Percentiles rank a stretch among this genome's conserved stretches.
phyloP scores from a whole-genome alignment of 35 echinoderm and acorn worm species.

The Patiria miniata region DNA sequence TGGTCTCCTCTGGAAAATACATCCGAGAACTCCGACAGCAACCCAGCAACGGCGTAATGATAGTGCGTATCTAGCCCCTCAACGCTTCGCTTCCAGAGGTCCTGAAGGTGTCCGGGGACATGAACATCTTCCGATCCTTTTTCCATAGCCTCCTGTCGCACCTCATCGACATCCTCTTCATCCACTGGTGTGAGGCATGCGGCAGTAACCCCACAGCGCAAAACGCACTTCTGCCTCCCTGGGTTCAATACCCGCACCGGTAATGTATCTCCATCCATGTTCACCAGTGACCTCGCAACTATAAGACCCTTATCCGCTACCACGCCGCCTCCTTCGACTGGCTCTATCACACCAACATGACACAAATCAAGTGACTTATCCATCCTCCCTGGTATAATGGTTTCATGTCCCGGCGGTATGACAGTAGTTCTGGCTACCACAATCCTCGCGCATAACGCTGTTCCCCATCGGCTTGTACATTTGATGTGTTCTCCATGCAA shows the following conservation, averaged over 20 bases:
- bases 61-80: too few species aligned
- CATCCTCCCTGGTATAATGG: neutral
- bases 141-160: neutral
- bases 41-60: too few species aligned
- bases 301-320: neutral
- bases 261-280: too few species aligned
- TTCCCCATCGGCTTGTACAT: too few species aligned
- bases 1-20: too few species aligned
- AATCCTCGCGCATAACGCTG: neutral
- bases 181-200: neutral
- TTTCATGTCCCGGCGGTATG: neutral
- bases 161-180: neutral
- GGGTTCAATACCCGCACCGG: too few species aligned
- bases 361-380: neutral
- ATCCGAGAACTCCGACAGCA: too few species aligned
- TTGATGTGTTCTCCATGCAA: too few species aligned
- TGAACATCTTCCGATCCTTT: neutral
- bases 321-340: neutral
- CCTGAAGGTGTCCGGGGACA: constrained; percentile 40
- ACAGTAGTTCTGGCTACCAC: neutral
- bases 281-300: too few species aligned
- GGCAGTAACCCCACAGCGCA: neutral
- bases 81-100: too few species aligned
- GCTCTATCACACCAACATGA: neutral
- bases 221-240: neutral